Evolutionary conservation across 2,797 vertebrate species (phyloP).

Genomic region (Orientallactaga sibirica): DNA sequence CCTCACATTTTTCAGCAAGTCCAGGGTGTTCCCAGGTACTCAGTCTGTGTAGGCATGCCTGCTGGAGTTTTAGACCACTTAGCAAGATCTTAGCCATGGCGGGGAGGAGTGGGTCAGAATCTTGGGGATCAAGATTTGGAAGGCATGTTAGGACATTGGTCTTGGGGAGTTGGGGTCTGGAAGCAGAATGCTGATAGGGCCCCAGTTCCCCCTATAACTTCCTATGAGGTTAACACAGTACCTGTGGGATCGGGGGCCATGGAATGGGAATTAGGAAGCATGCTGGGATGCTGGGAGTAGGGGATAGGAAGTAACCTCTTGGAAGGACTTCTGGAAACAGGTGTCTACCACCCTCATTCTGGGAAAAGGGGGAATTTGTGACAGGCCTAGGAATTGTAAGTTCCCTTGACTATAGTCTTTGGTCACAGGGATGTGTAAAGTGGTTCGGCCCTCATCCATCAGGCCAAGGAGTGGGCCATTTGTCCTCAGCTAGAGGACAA

Average conservation of each 20-base stretch:
- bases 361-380: not conserved
- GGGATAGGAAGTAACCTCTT: not conserved
- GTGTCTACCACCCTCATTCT: not conserved
- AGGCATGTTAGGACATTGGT: not conserved
- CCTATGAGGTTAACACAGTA: no score
- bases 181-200: not conserved
- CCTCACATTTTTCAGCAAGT: not conserved
- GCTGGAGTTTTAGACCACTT: not conserved
- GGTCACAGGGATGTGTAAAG: not conserved
- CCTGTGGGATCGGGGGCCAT: not conserved
- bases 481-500: conserved; percentile 49
- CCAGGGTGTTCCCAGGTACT: not conserved
- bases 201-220: not conserved
- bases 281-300: not conserved
- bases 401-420: not conserved
- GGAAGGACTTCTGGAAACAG: not conserved
- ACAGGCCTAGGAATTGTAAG: not conserved
- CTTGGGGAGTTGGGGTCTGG: not conserved
- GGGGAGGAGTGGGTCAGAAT: not conserved
- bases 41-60: not conserved
- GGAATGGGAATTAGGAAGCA: not conserved
- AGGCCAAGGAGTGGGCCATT: not conserved
- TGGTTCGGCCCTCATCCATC: not conserved
- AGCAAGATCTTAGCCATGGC: not conserved
- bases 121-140: not conserved